Evolutionary conservation across 2,113 vertebrate genomes (phyloP).

Genomic region (Salvelinus namaycush): DNA sequence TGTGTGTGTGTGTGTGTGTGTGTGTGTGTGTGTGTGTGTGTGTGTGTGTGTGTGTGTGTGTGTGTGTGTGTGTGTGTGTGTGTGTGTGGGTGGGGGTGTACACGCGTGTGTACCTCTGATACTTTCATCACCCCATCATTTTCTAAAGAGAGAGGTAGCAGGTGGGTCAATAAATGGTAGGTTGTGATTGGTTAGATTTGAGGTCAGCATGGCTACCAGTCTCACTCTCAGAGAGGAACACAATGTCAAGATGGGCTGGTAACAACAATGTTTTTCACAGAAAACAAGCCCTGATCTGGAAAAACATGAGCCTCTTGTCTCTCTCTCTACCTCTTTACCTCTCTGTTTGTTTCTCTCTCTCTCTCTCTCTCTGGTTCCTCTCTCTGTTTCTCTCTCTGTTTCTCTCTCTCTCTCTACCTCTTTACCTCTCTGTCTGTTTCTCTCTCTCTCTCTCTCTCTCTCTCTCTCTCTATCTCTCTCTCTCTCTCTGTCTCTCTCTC

Average conservation of each 20-base stretch:
- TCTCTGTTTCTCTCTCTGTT: neutral
- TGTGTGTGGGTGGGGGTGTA: no score
- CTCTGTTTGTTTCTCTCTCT: neutral
- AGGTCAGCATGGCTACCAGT: conserved; percentile 14
- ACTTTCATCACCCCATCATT: conserved; percentile 12
- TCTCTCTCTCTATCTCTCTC: conserved; percentile 45
- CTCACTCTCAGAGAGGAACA: conserved; percentile 11
- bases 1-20: no score
- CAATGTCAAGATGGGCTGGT: conserved; percentile 50
- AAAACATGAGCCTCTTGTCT: conserved; percentile 4
- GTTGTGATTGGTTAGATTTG: conserved; percentile 33
- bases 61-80: no score
- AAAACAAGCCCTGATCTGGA: neutral
- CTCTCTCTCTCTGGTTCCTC: neutral
- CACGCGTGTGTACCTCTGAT: neutral
- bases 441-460: conserved; percentile 54
- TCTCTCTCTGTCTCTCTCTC: conserved; percentile 5
- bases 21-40: no score
- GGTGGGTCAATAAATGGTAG: neutral
- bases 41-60: no score
- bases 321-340: neutral
- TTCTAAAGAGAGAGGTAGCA: conserved; percentile 2
- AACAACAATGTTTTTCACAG: conserved; percentile 49
- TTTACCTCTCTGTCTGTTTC: conserved; percentile 33
- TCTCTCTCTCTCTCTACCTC: neutral